These are phyloP conservation scores for Phenganax subtilis DNA, from an alignment of 92 coral and sea anemone genomes.

Conservation along the genomic window DNA sequence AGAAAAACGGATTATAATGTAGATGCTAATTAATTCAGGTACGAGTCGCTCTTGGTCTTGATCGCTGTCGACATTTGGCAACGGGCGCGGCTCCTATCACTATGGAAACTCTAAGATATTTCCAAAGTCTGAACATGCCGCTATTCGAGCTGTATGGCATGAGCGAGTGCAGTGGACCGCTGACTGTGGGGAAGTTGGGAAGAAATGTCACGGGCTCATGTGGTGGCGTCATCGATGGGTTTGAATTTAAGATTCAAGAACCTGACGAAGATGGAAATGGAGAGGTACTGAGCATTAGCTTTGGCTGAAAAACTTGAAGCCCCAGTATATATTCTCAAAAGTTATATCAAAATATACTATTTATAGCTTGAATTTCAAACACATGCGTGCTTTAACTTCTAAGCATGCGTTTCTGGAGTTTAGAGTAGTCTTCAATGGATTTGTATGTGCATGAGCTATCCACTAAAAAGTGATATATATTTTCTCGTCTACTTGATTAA, in stretches of 20 bases:
- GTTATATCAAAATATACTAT: too few species aligned
- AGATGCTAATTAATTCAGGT: constrained; percentile 42
- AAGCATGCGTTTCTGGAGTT: too few species aligned
- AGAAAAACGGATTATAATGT: background rate
- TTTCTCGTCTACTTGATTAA: too few species aligned
- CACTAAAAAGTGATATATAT: too few species aligned
- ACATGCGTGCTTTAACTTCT: too few species aligned
- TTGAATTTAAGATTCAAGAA: constrained; percentile 56
- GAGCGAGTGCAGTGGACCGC: constrained; percentile 93
- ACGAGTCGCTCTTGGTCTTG: constrained; percentile 73
- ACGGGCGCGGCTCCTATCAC: constrained; percentile 97
- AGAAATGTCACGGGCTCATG: constrained; percentile 65
- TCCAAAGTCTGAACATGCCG: constrained; percentile 87
- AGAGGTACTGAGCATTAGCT: constrained; percentile 51
- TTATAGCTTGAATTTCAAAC: too few species aligned
- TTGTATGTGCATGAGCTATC: too few species aligned
- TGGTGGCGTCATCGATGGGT: constrained; percentile 65
- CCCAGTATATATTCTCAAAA: too few species aligned
- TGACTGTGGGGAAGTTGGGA: constrained; percentile 65
- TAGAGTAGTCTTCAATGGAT: too few species aligned
- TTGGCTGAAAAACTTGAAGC: too few species aligned
- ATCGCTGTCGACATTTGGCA: constrained; percentile 69
- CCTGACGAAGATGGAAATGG: constrained; percentile 88
- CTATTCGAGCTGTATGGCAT: constrained; percentile 88
- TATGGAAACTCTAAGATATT: constrained; percentile 80